Evolutionary conservation across 2,888 invertebrate species (phyloP), one percentile per base, ranked within the genome.

Genomic region (Lapara coniferarum): DNA sequence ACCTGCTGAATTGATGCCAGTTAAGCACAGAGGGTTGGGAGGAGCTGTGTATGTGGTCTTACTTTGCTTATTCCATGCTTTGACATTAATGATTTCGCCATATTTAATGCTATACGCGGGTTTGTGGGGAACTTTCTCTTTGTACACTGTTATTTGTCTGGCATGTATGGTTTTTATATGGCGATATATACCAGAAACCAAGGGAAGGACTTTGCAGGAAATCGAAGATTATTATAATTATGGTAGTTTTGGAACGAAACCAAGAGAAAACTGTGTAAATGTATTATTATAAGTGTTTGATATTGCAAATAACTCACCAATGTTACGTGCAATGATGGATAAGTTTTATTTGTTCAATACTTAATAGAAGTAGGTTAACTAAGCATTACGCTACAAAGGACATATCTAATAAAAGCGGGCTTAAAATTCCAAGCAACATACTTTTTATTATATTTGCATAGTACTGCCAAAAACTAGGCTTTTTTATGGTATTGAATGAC

Each of bases 161-260:
- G 0, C 72, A 13, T 72, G 72, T 25, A 70, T 70, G 19, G 3
- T 68, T 12, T 58, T 74, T n/a, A 71, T 77, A 68, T 74, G 74
- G 74, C 73, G 49, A 44, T 77, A n/a, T 69, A 55, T 77, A 10
- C 75, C 75, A 10, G 77, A 77, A 66, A 75, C 77, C 5, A 75
- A 74, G 66, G 70, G 71, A 0, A 74, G 59, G 44, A 74, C 77
- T 6, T 63, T 75, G 25, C 74, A 73, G n/a, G 74, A 77, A 59
- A 72, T 77, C 6, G 74, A 77, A 68, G 59, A 77, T 66, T 75
- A 58, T 58, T 77, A 73, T 70, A 71, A 70, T 52, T 70, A 44
- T 30, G 68, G 68, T 55, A 55, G 53, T 67, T 68, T 69, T 46
- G 55, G 14, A 55, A 30, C 51, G n/a, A 37, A 46, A 10, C 46